Evolutionary conservation across 2,888 invertebrate species (phyloP), one percentile per base, ranked within the genome.

Genomic region (Mayetiola destructor): DNA sequence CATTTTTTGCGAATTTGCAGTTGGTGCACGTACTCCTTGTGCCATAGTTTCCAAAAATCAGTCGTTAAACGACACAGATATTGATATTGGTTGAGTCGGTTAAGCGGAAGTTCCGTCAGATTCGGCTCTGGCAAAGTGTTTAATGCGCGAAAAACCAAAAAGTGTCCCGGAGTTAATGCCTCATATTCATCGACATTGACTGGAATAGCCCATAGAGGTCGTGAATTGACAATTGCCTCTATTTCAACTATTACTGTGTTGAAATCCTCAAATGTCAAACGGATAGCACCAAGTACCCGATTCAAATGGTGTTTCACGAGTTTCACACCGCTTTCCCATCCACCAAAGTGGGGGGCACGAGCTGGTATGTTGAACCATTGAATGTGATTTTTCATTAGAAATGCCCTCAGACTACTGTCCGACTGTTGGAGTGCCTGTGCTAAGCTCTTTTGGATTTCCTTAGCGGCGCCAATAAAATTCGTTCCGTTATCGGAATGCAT

Each of bases 261-360:
- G n/a, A 65, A 59, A 57, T 67, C 64, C 59, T 66, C 63, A 53
- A 60, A 42, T 0, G 63, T 65, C 6, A 66, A 57, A 6, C 42
- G 58, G 9, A 57, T 32, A n/a, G 60, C 56, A 6, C 64, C 64
- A 12, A 66, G 56, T 5, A 64, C 59, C 27, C 64, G 56, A 23
- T 60, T 58, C 2, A 68, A 55, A 55, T 66, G 66, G 55, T 56
- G 59, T 59, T 67, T 68, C 4, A 63, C 59, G 1, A 59, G 61
- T 57, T 65, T 65, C 12, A 63, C 63, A 1, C 62, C 64, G 4
- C 64, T 62, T 58, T 69, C 67, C 65, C 65, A 67, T 3, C 67
- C 67, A 5, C 67, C 65, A 56, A 64, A 64, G 57, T 67, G 65
- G 2, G 66, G 64, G 14, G 64, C 58, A 8, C 56, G 52, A 1